Base-by-base conservation (phyloP, 2,888 invertebrate genomes). In the Achlya flavicornis region DNA sequence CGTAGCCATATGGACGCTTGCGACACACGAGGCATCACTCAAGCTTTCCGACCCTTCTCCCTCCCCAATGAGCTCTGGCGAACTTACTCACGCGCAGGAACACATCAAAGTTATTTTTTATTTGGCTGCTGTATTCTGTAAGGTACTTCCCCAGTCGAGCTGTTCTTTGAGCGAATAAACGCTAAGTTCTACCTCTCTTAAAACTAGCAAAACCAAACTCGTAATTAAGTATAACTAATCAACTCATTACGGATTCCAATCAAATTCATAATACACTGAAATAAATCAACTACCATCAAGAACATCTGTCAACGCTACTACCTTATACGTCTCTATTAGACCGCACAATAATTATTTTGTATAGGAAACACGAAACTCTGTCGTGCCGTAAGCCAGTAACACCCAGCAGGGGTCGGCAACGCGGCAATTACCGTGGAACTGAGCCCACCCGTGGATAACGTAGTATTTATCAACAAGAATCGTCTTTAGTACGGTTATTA, bases 321-420 rank as follows among this genome's bases (percentile, higher is more conserved):
- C n/a, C 43, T 12, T 2, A 5, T 46, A n/a, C 53, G 46, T 46
- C 53, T 48, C 5, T 53, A 53, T 19, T 19, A 53, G 53, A 53
- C 16, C 53, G 16, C 10, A 19, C 53, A 19, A 53, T 53, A 16
- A 53, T 53, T 53, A 53, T 53, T 53, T 53, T 53, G 19, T 53
- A 16, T 53, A 16, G 14, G 53, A 53, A 53, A 53, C 19, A 48
- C 48, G 16, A 48, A 48, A 48, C 14, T 48, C 16, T 16, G 16
- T 14, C 14, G 43, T 46, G 14, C 43, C 46, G 46, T 46, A 46
- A 46, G 46, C 46, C 43, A 46, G 46, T 46, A n/a, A n/a, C n/a
- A n/a, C 46, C 3, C 53, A 19, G 53, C 53, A 53, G 53, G 53
- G 53, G 53, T 53, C 53, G 16, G 10, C 53, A 53, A 53, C 53